phyloP scores from a whole-genome alignment of 1,140 invertebrate genomes.

The Penaeus japonicus region DNA sequence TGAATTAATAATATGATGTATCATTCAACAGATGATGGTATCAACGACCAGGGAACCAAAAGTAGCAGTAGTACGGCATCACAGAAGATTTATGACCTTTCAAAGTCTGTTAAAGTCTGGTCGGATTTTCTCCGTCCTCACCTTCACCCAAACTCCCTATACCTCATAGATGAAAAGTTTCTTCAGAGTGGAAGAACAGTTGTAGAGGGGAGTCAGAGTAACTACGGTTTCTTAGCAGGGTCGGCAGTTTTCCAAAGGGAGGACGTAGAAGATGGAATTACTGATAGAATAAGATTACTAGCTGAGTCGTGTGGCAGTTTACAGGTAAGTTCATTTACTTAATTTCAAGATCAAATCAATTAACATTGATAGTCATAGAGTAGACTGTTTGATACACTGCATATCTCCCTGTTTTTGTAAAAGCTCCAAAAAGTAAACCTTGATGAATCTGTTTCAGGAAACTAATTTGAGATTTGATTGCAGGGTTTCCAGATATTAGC shows the following conservation, averaged over 20 bases:
- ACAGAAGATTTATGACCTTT: conserved; percentile 35
- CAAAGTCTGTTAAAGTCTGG: conserved; percentile 34
- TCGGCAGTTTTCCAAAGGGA: conserved; percentile 7
- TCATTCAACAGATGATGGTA: no score
- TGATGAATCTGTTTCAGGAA: background rate
- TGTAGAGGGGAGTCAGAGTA: background rate
- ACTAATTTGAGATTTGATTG: background rate
- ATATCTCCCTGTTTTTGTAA: no score
- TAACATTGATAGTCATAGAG: no score
- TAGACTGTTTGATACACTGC: no score
- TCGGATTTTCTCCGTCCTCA: conserved; percentile 44
- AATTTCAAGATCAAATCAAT: background rate
- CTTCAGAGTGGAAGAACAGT: background rate
- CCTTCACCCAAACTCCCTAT: conserved; percentile 23
- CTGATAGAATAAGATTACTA: conserved; percentile 26
- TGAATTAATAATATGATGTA: no score
- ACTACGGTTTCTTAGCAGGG: conserved; percentile 28
- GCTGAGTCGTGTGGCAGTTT: conserved; percentile 37
- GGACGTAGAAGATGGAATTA: conserved; percentile 38
- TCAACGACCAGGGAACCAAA: no score
- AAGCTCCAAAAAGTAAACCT: no score
- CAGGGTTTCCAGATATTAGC: conserved; percentile 27
- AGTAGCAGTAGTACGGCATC: background rate
- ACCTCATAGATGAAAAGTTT: conserved; percentile 11
- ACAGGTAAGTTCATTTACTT: conserved; percentile 14